Percentiles rank a stretch among this genome's conserved stretches.
These are phyloP conservation scores for Carlito syrichta DNA, from an alignment of 2,113 vertebrate species.

Conservation along the genomic window DNA sequence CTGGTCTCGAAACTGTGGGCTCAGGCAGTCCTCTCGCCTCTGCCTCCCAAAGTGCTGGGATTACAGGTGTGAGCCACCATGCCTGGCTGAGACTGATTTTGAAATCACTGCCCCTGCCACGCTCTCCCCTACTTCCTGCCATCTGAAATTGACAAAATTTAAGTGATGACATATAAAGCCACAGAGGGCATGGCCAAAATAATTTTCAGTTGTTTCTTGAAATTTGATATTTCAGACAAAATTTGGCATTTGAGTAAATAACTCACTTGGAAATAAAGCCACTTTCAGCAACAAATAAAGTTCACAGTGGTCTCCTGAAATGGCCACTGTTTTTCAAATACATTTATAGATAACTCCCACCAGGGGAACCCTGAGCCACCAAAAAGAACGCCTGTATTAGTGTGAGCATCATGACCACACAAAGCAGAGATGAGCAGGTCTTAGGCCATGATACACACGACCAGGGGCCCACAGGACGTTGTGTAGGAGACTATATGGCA, in stretches of 20 bases:
- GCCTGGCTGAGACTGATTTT: slow-evolving; percentile 1
- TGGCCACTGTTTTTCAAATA: slow-evolving; percentile 2
- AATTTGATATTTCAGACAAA: slow-evolving; percentile 35
- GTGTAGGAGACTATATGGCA: accelerated
- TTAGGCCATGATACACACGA: background rate
- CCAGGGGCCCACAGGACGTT: accelerated
- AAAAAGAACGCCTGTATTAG: background rate
- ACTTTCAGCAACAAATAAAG: background rate
- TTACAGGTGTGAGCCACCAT: no score
- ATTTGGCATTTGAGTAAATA: slow-evolving; percentile 29
- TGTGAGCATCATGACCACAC: background rate
- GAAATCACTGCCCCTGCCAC: background rate
- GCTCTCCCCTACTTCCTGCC: background rate
- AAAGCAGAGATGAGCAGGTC: background rate
- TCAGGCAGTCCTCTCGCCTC: no score
- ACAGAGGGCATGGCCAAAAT: background rate
- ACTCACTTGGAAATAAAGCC: background rate
- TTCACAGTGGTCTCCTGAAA: slow-evolving; percentile 15
- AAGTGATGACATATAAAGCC: background rate
- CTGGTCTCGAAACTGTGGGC: no score
- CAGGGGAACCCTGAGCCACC: background rate
- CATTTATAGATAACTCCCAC: background rate
- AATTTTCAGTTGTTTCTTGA: background rate
- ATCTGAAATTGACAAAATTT: background rate
- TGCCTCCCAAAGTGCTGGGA: no score